Base-by-base conservation (phyloP, 2,888 invertebrate genomes). In the Ornithoptera priamus region DNA sequence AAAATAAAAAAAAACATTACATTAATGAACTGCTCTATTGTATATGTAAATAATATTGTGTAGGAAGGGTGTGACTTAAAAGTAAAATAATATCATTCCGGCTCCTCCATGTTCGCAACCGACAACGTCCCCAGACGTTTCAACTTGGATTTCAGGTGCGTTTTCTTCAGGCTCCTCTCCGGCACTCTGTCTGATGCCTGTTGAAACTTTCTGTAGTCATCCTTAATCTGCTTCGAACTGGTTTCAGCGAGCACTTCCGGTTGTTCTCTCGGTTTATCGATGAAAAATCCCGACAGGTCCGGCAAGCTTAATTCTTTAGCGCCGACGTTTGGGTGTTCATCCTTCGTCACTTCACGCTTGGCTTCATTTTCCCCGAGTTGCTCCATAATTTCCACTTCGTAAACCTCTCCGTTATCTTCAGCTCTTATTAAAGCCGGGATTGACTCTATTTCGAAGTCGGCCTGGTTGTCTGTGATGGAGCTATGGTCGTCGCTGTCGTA, bases 41-140 rank as follows among this genome's bases (percentile, higher is more conserved):
- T 57, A 57, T n/a, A 36, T 15, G 18, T 60, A 36, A 60, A 36
- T 36, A 60, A 60, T 18, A 60, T 18, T 18, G 20, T 59, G 12
- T 15, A 5, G 18, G 5, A 50, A 50, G 4, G 18, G 50, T 17
- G 1, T 4, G 5, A 18, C 5, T 50, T 50, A 2, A 0, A 50
- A 50, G 15, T 17, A 46, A 46, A 46, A 46, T 17, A 50, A 50
- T 17, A 17, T 50, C 50, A 50, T 15, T 50, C 18, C 17, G 50
- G 50, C 1, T 20, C 80, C 8, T 76, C 68, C 56, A 84, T 82
- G 71, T 84, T 82, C n/a, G 83, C 84, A 0, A 85, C 72, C 0
- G 76, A 73, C 53, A 85, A 70, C 74, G 86, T 80, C 0, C 88
- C 87, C 78, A 84, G 73, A 3, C 79, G 77, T 67, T 80, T 84